phyloP scores from a whole-genome alignment of 2,888 invertebrate species.

The Sepioteuthis lessoniana region DNA sequence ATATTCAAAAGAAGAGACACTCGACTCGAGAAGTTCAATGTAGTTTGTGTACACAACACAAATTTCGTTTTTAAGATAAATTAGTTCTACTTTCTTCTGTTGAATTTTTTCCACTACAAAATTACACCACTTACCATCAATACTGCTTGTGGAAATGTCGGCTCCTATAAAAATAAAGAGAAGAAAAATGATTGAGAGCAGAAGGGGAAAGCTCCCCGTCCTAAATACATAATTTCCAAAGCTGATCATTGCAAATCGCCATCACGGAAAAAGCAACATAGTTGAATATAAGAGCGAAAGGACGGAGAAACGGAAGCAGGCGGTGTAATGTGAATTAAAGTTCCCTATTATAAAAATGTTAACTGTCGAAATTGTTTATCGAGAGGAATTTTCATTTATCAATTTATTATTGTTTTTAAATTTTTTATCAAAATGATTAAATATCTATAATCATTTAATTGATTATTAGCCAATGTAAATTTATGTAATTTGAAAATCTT shows the following conservation, averaged over 20 bases:
- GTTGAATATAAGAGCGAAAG: not conserved
- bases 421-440: not conserved
- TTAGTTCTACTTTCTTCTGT: no score
- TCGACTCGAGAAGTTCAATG: no score
- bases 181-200: not conserved
- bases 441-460: not conserved
- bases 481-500: no score
- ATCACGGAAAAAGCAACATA: not conserved
- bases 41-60: no score
- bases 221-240: not conserved
- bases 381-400: not conserved
- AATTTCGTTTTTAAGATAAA: no score
- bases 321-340: not conserved
- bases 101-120: not conserved
- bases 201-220: not conserved
- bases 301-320: not conserved
- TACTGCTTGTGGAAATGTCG: not conserved
- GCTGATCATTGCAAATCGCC: not conserved
- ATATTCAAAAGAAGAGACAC: no score
- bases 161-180: not conserved
- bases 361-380: not conserved
- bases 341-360: not conserved
- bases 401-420: not conserved
- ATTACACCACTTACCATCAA: not conserved
- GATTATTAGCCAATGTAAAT: no score